Conservation (phyloP, 2,888 invertebrate species). For the Pilophorus perplexus region DNA sequence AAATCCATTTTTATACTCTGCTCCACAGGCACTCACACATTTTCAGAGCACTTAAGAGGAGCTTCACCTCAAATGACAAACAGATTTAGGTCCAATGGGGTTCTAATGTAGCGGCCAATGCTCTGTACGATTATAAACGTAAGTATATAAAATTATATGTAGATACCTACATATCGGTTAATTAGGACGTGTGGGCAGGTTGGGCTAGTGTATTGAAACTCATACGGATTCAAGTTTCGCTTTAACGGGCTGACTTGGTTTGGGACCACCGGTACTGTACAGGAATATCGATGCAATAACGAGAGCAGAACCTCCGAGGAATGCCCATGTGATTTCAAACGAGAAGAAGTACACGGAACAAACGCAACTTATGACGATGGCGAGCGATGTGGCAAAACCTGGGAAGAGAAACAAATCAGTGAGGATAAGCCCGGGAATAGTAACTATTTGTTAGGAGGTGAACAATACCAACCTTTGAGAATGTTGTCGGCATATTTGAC, state of each 20-base stretch:
- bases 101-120: too few relatives aligned
- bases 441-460: background rate
- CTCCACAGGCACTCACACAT: too few relatives aligned
- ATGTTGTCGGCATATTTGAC: constrained; percentile 99
- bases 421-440: background rate
- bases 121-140: too few relatives aligned
- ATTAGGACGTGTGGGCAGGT: too few relatives aligned
- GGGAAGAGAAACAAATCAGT: background rate
- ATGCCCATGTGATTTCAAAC: constrained; percentile 83
- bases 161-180: too few relatives aligned
- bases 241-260: background rate
- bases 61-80: too few relatives aligned
- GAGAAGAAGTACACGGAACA: constrained; percentile 90
- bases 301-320: constrained; percentile 76
- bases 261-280: constrained; percentile 60
- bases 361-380: constrained; percentile 92
- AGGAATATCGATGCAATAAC: constrained; percentile 94
- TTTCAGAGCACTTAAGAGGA: too few relatives aligned
- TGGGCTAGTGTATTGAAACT: too few relatives aligned
- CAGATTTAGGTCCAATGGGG: too few relatives aligned
- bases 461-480: constrained; percentile 68
- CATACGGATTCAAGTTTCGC: constrained; percentile 24
- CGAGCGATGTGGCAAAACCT: constrained; percentile 89
- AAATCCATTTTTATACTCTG: too few relatives aligned
- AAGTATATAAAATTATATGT: too few relatives aligned